phyloP scores from a whole-genome alignment of 2,888 invertebrate genomes.

The Tupiocoris notatus region DNA sequence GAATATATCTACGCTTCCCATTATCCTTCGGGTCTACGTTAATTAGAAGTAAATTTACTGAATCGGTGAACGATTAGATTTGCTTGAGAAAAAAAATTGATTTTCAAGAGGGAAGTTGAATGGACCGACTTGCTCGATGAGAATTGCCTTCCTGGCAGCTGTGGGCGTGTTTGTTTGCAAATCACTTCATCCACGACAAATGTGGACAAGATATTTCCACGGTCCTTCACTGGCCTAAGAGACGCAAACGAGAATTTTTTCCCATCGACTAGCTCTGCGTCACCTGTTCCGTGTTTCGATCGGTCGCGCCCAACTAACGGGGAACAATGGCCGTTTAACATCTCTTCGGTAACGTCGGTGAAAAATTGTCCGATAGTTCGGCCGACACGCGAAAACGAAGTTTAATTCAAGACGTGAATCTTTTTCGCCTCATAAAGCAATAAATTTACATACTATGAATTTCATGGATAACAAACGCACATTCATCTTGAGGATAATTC shows the following conservation, averaged over 20 bases:
- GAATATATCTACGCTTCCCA: no score
- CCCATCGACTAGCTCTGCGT: background rate
- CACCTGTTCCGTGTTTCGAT: background rate
- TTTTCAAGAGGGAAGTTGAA: background rate
- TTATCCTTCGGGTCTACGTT: background rate
- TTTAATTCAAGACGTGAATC: background rate
- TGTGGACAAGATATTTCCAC: background rate
- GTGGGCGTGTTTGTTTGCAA: background rate
- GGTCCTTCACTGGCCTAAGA: background rate
- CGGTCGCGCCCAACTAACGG: background rate
- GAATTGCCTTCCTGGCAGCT: background rate
- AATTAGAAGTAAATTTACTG: background rate
- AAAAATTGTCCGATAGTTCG: background rate
- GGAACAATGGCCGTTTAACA: background rate
- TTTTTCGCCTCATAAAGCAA: background rate
- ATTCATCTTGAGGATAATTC: no score
- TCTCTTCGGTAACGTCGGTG: background rate
- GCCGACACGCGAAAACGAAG: background rate
- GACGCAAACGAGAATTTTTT: background rate
- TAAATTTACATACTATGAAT: background rate
- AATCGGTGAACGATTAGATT: background rate
- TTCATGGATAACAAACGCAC: background rate
- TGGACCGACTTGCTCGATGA: background rate
- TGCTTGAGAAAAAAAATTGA: background rate
- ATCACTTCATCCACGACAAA: background rate